Evolutionary conservation across 2,113 vertebrate genomes (phyloP).

Genomic region (Corythornis vintsioides): DNA sequence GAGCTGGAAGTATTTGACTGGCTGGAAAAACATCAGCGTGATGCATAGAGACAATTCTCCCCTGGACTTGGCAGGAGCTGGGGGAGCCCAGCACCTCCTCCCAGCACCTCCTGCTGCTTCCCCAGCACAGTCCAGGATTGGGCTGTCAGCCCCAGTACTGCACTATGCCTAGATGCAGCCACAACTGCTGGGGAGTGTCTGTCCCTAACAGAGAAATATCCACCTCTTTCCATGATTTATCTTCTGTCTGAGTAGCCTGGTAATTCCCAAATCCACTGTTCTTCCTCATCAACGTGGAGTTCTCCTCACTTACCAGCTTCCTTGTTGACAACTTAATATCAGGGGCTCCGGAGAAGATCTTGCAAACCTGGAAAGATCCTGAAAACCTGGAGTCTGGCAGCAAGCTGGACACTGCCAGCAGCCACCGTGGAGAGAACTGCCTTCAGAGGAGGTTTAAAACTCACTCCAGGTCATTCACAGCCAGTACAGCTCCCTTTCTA

Average conservation of each 20-base stretch:
- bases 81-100: not conserved
- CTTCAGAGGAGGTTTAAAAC: not conserved
- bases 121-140: not conserved
- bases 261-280: conserved; percentile 26
- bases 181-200: not conserved
- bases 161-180: not conserved
- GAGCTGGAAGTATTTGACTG: not conserved
- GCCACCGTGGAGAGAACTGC: not conserved
- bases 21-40: not conserved
- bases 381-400: not conserved
- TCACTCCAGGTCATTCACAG: not conserved
- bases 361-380: conserved; percentile 3
- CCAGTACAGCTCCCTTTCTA: not conserved
- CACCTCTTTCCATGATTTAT: not conserved
- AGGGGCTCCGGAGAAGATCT: not conserved
- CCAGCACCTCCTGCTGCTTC: not conserved
- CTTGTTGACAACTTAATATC: conserved; percentile 23
- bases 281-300: not conserved
- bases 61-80: not conserved
- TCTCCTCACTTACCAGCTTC: not conserved
- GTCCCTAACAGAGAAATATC: not conserved
- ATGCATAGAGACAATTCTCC: not conserved
- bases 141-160: not conserved
- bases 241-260: not conserved
- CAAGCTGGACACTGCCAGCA: not conserved